Evolutionary conservation across 2,113 vertebrate species (phyloP), one percentile per base, ranked within the genome.

Genomic region (Heterotis niloticus): DNA sequence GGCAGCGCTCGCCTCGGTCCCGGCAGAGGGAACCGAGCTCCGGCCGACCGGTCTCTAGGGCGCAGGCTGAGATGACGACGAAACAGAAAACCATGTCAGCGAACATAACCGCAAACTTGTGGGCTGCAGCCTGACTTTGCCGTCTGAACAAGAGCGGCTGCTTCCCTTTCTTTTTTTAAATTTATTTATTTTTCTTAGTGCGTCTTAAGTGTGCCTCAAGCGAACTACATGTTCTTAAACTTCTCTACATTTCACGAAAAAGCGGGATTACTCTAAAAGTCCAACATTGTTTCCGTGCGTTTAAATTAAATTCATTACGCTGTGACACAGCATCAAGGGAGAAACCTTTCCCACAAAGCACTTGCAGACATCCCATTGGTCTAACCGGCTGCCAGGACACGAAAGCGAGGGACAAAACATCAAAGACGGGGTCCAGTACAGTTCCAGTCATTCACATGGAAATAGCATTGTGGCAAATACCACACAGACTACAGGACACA

Each of bases 391-490:
- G 75, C 75, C 75, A 66, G 81, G 64, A 67, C 84, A 56, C 80
- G 81, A 86, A 85, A 84, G 82, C n/a, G 66, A 81, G 9, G 68
- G 85, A 81, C 84, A 75, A 20, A 28, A 87, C 87, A 79, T 89
- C 84, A 90, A 90, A 90, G 88, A 56, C 64, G 20, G 11, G 54
- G 72, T 79, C 66, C 29, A 13, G 81, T 83, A 83, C 85, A 66
- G 78, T 86, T 88, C 83, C 84, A 85, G 83, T 84, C 88, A 86
- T 85, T 77, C 86, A 88, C 89, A 84, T 89, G 88, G 87, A 80
- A 90, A 88, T 88, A 85, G 86, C 87, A 86, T 83, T 84, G 87
- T 83, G 89, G 88, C 85, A 88, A 89, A 87, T 23, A 83, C 86
- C 84, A 83, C 75, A 81, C 51, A 82, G 86, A 87, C 87, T 86